Evolutionary conservation across 2,113 vertebrate species (phyloP).

Genomic region (Taxidea taxus): DNA sequence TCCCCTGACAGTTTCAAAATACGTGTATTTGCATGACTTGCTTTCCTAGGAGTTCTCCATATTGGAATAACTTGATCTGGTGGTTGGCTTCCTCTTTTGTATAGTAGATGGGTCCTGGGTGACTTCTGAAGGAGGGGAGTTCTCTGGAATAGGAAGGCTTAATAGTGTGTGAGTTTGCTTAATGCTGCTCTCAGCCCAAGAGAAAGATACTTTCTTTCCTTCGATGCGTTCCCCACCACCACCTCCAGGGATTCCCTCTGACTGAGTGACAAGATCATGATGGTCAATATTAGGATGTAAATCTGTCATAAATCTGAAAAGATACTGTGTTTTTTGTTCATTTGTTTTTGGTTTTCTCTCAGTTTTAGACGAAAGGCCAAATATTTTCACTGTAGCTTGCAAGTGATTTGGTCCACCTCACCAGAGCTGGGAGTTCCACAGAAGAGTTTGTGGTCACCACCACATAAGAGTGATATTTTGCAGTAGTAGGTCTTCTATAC

Average conservation of each 20-base stretch:
- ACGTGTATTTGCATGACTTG: neutral
- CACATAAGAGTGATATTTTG: neutral
- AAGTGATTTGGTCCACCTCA: neutral
- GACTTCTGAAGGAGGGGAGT: neutral
- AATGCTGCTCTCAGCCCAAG: neutral
- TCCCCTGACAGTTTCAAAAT: neutral
- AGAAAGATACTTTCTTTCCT: neutral
- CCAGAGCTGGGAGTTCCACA: neutral
- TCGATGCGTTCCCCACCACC: neutral
- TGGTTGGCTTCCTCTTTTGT: neutral
- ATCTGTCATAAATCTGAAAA: neutral
- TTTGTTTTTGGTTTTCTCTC: neutral
- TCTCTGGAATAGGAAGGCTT: neutral
- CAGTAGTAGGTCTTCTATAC: neutral
- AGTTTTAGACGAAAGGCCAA: neutral
- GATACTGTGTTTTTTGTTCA: neutral
- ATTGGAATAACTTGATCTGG: neutral
- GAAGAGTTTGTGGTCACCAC: neutral
- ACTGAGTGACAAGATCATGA: neutral
- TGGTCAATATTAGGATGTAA: neutral
- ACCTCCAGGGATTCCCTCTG: neutral
- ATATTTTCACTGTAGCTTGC: neutral
- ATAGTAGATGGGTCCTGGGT: neutral
- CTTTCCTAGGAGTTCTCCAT: neutral
- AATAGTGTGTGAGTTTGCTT: neutral